A percentile compares a stretch with the other conserved stretches of the same genome.
phyloP scores from a whole-genome alignment of 2,797 vertebrate genomes.

The Arnoldichthys spilopterus region DNA sequence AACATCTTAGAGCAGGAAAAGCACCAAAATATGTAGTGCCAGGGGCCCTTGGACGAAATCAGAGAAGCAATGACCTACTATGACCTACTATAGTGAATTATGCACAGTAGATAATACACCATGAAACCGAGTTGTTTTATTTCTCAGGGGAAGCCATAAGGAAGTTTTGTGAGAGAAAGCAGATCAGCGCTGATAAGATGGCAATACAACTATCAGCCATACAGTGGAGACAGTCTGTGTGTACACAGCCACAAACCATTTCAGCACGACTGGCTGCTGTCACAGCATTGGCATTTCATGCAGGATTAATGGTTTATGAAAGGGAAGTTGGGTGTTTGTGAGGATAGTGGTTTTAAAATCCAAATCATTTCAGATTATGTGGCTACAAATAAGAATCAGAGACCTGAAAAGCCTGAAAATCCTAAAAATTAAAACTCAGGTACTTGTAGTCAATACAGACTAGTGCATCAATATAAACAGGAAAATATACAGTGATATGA shows the following conservation, averaged over 20 bases:
- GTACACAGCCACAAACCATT: constrained; percentile 51
- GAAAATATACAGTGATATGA: neutral
- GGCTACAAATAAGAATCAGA: neutral
- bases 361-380: neutral
- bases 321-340: constrained; percentile 9
- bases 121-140: neutral
- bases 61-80: neutral
- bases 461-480: neutral
- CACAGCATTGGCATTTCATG: constrained; percentile 17
- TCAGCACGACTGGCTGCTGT: constrained; percentile 5
- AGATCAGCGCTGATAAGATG: constrained; percentile 7
- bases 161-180: constrained; percentile 5
- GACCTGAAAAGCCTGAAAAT: too few relatives aligned
- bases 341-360: neutral
- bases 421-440: neutral
- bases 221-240: constrained; percentile 41
- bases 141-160: neutral
- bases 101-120: neutral
- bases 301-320: constrained; percentile 36
- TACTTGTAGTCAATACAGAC: neutral
- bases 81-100: neutral
- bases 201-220: constrained; percentile 7
- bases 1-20: neutral
- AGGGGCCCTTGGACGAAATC: neutral
- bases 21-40: neutral